These are phyloP conservation scores for Acanthosoma haemorrhoidale DNA, from an alignment of 2,888 invertebrate genomes.

Conservation along the genomic window DNA sequence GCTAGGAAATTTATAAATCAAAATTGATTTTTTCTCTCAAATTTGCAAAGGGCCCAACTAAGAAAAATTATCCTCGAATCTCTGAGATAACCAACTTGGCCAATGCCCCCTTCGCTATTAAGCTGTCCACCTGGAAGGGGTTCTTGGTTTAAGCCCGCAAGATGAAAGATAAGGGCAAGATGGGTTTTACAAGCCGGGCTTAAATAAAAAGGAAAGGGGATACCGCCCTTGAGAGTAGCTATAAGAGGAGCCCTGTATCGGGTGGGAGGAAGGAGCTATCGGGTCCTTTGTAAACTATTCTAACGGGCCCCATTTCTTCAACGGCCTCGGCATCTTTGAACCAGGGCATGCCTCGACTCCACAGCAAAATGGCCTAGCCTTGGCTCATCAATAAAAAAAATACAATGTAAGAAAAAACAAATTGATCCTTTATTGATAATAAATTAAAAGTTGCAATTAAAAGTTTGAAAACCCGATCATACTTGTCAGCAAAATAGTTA, in stretches of 20 bases:
- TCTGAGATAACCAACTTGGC: not conserved
- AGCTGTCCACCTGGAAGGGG: not conserved
- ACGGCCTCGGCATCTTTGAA: not conserved
- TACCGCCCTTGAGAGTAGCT: not conserved
- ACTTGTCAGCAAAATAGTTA: too few relatives aligned
- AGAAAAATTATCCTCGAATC: too few relatives aligned
- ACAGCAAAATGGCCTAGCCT: not conserved
- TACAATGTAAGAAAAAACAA: not conserved
- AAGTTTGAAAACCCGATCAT: too few relatives aligned
- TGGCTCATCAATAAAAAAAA: not conserved
- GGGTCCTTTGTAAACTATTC: not conserved
- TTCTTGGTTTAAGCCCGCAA: not conserved
- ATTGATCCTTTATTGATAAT: too few relatives aligned
- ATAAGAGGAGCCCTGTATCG: too few relatives aligned
- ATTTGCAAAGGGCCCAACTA: too few relatives aligned
- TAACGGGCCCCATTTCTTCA: not conserved
- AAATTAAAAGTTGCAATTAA: too few relatives aligned
- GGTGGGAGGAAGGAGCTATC: too few relatives aligned
- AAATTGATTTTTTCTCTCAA: too few relatives aligned
- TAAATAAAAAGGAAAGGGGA: constrained; percentile 11
- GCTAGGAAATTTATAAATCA: too few relatives aligned
- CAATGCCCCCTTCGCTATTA: not conserved
- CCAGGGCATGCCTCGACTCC: not conserved
- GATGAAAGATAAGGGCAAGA: not conserved
- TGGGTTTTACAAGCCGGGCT: not conserved